A percentile compares a stretch with the other conserved stretches of the same genome.
Conservation (phyloP, 2,113 vertebrate species). For the Neoarius graeffei region DNA sequence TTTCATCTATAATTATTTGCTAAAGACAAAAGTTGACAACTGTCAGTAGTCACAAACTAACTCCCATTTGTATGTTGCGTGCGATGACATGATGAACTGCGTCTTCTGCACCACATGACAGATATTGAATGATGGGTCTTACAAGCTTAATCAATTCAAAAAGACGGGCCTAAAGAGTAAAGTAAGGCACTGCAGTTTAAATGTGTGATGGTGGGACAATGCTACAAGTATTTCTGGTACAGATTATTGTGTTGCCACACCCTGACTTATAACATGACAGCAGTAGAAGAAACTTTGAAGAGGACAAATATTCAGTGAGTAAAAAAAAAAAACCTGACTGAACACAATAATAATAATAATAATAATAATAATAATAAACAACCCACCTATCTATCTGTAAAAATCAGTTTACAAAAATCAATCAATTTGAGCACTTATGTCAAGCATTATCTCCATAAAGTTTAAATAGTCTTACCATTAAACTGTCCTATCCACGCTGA, state of each 20-base stretch:
- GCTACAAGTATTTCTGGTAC: conserved; percentile 32
- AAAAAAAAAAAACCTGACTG: not conserved
- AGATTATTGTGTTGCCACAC: conserved; percentile 37
- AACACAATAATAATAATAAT: conserved; percentile 3
- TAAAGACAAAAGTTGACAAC: conserved; percentile 60
- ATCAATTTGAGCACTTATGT: not conserved
- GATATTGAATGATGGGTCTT: conserved; percentile 58
- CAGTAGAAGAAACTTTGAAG: conserved; percentile 22
- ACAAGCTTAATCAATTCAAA: conserved; percentile 56
- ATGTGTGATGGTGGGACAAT: conserved; percentile 43
- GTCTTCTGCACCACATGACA: conserved; percentile 49
- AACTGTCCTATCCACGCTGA: not conserved
- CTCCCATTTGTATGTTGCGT: conserved; percentile 50
- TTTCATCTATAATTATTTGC: conserved; percentile 59
- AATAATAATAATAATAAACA: conserved; percentile 19
- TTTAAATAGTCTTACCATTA: not conserved
- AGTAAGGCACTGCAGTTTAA: conserved; percentile 47
- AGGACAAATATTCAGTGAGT: not conserved
- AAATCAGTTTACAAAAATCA: not conserved
- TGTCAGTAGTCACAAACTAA: conserved; percentile 56
- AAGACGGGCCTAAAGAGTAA: conserved; percentile 55
- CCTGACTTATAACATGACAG: conserved; percentile 27
- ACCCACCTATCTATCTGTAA: not conserved
- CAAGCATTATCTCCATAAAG: not conserved
- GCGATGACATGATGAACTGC: conserved; percentile 57